A percentile compares a stretch with the other conserved stretches of the same genome.
Evolutionary conservation across 1,140 invertebrate species (phyloP).

Genomic region (Camponotus floridanus): DNA sequence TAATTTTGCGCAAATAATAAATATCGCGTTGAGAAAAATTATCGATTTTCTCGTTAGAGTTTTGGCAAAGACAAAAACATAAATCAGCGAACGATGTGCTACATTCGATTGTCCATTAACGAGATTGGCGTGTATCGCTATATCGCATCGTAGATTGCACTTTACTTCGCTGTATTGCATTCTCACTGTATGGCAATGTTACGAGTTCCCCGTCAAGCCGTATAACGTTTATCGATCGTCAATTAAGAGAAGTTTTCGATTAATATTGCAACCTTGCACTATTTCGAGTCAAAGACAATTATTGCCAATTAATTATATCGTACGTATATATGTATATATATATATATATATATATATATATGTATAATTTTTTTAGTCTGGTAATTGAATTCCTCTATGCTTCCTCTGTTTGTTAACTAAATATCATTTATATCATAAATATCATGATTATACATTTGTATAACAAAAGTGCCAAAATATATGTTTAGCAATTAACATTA

Average conservation of each 20-base stretch:
- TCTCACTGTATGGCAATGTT: constrained; percentile 16
- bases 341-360: no score
- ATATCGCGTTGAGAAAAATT: neutral
- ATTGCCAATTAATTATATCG: constrained; percentile 40
- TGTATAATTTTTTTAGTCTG: neutral
- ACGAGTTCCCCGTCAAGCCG: neutral
- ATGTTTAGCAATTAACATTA: neutral
- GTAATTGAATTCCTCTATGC: constrained; percentile 17
- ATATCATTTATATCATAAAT: neutral
- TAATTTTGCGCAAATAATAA: neutral
- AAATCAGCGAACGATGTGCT: constrained; percentile 38
- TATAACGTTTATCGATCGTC: constrained; percentile 47
- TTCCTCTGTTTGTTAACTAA: constrained; percentile 32
- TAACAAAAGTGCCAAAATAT: neutral
- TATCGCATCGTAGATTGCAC: constrained; percentile 41
- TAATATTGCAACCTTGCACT: constrained; percentile 15
- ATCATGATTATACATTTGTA: neutral
- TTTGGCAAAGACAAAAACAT: constrained; percentile 9
- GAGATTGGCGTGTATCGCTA: constrained; percentile 37
- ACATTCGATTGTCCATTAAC: constrained; percentile 47
- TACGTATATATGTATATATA: neutral
- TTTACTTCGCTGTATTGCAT: constrained; percentile 9
- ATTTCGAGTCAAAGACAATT: constrained; percentile 13
- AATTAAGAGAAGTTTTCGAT: constrained; percentile 40
- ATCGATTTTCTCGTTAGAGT: neutral